These are phyloP conservation scores for Diorhabda sublineata DNA, from an alignment of 1,140 invertebrate genomes.

Conservation along the genomic window DNA sequence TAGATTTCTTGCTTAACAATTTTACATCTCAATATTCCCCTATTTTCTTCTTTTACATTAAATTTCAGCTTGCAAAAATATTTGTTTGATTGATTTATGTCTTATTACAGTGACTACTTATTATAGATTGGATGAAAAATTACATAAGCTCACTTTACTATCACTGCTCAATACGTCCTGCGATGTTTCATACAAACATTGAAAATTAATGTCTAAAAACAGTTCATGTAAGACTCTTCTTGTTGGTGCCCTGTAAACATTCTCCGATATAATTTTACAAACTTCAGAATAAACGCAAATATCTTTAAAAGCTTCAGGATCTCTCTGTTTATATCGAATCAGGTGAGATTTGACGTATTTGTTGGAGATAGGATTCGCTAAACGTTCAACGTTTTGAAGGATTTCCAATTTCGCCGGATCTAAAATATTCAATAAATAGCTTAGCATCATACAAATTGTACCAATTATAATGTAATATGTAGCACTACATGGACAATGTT, in stretches of 20 bases:
- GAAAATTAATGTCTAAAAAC: slow-evolving; percentile 70
- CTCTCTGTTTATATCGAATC: slow-evolving; percentile 79
- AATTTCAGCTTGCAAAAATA: too few relatives aligned
- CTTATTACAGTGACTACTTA: too few relatives aligned
- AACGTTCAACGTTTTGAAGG: slow-evolving; percentile 59
- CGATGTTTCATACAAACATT: slow-evolving; percentile 17
- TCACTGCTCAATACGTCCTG: slow-evolving; percentile 11
- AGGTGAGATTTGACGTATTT: slow-evolving; percentile 64
- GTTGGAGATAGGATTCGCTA: slow-evolving; percentile 66
- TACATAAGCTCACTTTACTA: background rate
- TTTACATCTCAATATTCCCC: too few relatives aligned
- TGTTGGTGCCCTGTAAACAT: slow-evolving; percentile 76
- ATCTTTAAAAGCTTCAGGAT: slow-evolving; percentile 79
- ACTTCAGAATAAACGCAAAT: slow-evolving; percentile 92
- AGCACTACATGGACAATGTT: background rate
- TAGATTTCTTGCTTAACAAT: too few relatives aligned
- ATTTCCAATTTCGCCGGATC: slow-evolving; percentile 45
- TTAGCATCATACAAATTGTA: background rate
- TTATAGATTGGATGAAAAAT: too few relatives aligned
- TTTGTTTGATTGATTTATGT: too few relatives aligned
- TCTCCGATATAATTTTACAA: slow-evolving; percentile 70
- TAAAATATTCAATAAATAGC: slow-evolving; percentile 20
- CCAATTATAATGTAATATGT: too few relatives aligned
- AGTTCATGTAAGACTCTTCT: slow-evolving; percentile 90
- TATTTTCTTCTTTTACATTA: too few relatives aligned